Conservation (phyloP, 37 sponge, comb jelly and placozoan species). For the Ianthella basta region DNA sequence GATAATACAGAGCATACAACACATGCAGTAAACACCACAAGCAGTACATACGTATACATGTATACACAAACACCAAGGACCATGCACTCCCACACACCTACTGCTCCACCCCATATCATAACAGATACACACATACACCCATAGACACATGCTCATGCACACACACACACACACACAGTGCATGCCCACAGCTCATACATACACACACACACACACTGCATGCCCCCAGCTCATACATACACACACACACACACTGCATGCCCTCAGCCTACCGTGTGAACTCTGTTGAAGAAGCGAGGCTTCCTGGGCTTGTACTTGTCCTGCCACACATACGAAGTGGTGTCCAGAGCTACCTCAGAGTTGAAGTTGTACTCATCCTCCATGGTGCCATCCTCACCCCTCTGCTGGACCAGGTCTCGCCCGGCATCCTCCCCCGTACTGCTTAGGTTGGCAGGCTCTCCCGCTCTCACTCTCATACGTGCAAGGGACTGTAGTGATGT, state of each 20-base stretch:
- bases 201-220: slow-evolving; percentile 15
- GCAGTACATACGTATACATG: slow-evolving; percentile 11
- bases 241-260: no score
- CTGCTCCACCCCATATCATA: not conserved
- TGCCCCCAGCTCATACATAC: not conserved
- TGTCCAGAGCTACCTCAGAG: slow-evolving; percentile 71
- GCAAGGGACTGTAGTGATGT: not conserved
- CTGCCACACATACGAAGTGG: slow-evolving; percentile 83
- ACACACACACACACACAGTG: not conserved
- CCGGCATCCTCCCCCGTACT: not conserved
- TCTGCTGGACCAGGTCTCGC: slow-evolving; percentile 20
- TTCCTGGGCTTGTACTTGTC: slow-evolving; percentile 96
- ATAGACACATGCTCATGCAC: not conserved
- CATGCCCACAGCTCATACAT: not conserved
- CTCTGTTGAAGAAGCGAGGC: slow-evolving; percentile 97
- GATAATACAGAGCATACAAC: no score
- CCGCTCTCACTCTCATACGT: slow-evolving; percentile 48
- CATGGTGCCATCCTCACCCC: slow-evolving; percentile 60
- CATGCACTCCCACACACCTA: not conserved
- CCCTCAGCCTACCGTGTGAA: slow-evolving; percentile 88
- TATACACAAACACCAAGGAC: not conserved
- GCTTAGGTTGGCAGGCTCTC: slow-evolving; percentile 39
- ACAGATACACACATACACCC: not conserved
- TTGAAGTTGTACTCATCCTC: slow-evolving; percentile 93
- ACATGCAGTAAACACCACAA: no score